Conservation (phyloP, 2,113 vertebrate genomes). For the Ranitomeya imitator region DNA sequence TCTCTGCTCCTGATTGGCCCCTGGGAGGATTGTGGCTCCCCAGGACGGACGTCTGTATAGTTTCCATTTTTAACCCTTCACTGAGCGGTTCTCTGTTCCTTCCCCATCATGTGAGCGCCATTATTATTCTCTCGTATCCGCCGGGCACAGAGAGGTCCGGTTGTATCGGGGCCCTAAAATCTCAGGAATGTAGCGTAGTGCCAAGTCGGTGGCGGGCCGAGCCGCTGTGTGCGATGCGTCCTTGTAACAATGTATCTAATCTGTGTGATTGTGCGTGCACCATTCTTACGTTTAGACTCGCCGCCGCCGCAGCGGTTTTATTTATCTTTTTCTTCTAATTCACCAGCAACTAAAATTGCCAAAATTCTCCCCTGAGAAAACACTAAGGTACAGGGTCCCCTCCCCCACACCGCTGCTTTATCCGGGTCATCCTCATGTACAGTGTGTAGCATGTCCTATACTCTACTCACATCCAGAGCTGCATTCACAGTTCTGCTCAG, state of each 20-base stretch:
- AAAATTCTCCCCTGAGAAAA: neutral
- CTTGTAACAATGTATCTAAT: neutral
- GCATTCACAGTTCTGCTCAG: neutral
- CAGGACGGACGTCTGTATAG: too few relatives aligned
- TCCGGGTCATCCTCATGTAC: neutral
- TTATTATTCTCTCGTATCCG: neutral
- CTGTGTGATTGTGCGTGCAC: neutral
- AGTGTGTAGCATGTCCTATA: neutral
- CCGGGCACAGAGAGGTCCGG: neutral
- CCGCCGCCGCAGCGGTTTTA: too few relatives aligned
- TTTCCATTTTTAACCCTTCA: neutral
- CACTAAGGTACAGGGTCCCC: neutral
- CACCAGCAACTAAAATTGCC: conserved; percentile 11
- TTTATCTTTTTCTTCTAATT: neutral
- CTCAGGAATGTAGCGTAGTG: conserved; percentile 26
- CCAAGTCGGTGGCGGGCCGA: neutral
- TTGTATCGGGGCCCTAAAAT: neutral
- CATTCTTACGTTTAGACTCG: neutral
- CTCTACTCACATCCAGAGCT: neutral
- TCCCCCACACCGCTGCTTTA: neutral
- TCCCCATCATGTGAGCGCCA: neutral
- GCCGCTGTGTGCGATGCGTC: neutral
- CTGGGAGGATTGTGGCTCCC: neutral
- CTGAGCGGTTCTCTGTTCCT: neutral
- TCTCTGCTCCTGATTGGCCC: neutral